A percentile compares a stretch with the other conserved stretches of the same genome.
These are phyloP conservation scores for Cnemophilus loriae DNA, from an alignment of 2,113 vertebrate genomes.

Conservation along the genomic window DNA sequence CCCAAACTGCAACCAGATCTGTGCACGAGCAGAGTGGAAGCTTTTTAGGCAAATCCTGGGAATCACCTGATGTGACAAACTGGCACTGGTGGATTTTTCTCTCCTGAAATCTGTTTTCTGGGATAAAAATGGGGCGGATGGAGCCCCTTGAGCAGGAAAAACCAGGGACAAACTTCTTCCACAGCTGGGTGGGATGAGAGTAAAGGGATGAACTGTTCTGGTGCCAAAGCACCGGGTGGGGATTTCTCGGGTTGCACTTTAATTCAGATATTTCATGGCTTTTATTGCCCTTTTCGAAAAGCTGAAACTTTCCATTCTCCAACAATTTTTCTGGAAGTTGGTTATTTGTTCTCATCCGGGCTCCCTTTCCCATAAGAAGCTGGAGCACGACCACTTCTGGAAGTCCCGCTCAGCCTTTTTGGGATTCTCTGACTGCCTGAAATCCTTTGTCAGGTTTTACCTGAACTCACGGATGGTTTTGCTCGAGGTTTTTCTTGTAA, in stretches of 20 bases:
- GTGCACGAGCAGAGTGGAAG: neutral
- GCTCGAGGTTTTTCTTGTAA: neutral
- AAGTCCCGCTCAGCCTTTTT: neutral
- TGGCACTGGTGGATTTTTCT: neutral
- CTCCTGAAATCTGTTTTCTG: neutral
- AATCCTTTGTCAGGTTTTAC: neutral
- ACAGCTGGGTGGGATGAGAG: too few species aligned
- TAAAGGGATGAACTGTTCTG: neutral
- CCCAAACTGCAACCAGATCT: neutral
- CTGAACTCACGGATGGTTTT: rapidly evolving
- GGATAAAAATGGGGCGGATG: too few species aligned
- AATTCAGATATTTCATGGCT: neutral
- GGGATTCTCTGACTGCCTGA: rapidly evolving
- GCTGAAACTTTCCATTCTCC: neutral
- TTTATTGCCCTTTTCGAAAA: neutral
- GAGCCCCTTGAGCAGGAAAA: neutral
- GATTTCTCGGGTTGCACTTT: neutral
- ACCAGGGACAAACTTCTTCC: too few species aligned
- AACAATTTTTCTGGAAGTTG: neutral
- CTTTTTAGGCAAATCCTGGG: neutral
- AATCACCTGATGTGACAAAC: neutral
- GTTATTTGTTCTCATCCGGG: neutral
- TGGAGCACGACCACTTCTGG: neutral
- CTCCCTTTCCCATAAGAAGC: neutral
- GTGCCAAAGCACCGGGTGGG: rapidly evolving